Conservation (phyloP, 2,888 invertebrate species). For the Anoplius nigerrimus region DNA sequence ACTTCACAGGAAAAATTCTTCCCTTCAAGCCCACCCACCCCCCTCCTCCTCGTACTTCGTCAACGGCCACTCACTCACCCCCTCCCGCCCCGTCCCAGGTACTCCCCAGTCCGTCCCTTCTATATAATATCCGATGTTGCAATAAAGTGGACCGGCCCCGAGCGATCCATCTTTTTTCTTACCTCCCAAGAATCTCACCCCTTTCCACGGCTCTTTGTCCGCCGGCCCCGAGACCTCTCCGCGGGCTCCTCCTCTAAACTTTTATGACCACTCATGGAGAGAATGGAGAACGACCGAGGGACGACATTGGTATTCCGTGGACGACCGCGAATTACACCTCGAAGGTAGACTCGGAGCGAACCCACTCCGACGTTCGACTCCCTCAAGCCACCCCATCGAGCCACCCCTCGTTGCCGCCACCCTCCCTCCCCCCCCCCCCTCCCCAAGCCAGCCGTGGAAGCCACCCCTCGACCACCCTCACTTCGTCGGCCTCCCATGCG, state of each 20-base stretch:
- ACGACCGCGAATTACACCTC: constrained; percentile 53
- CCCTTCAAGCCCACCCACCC: neutral
- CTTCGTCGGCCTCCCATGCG: constrained; percentile 23
- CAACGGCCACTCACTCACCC: constrained; percentile 1
- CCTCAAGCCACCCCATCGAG: constrained; percentile 37
- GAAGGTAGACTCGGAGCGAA: constrained; percentile 28
- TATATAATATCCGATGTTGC: constrained; percentile 50
- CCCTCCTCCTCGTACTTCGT: neutral
- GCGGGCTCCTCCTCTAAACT: constrained; percentile 34
- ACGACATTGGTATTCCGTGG: constrained; percentile 62
- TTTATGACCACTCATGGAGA: constrained; percentile 51
- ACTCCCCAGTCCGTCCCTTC: neutral
- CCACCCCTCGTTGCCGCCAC: too few species aligned
- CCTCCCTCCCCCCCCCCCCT: too few species aligned
- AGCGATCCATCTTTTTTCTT: constrained; percentile 47
- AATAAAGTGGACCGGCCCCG: constrained; percentile 52
- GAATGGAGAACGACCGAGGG: constrained; percentile 28
- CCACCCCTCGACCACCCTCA: too few species aligned
- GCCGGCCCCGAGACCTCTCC: constrained; percentile 1
- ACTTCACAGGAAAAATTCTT: constrained; percentile 40
- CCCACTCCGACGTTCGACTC: neutral
- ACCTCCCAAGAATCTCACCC: constrained; percentile 21
- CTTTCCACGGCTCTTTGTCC: constrained; percentile 15
- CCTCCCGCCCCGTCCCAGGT: neutral
- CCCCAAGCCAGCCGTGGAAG: too few species aligned